These are phyloP conservation scores for Hypomecis punctinalis DNA, from an alignment of 2,888 invertebrate species.

Conservation along the genomic window DNA sequence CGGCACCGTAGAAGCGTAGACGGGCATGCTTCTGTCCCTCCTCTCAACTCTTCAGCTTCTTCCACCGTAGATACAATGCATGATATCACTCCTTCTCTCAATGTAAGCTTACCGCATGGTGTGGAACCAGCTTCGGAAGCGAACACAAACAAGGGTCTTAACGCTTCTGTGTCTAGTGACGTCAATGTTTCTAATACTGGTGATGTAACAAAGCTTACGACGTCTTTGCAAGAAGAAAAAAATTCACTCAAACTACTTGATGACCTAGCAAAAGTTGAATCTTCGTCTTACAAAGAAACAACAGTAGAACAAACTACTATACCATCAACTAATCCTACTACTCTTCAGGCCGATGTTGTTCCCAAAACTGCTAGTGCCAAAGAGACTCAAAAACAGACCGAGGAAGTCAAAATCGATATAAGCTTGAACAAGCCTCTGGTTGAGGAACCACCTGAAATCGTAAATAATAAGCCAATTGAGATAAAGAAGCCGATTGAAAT, in stretches of 20 bases:
- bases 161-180: slow-evolving; percentile 67
- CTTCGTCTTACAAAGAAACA: slow-evolving; percentile 27
- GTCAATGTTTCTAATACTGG: slow-evolving; percentile 63
- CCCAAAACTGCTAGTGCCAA: slow-evolving; percentile 34
- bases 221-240: slow-evolving; percentile 29
- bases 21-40: slow-evolving; percentile 84
- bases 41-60: slow-evolving; percentile 73
- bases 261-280: slow-evolving; percentile 62
- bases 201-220: slow-evolving; percentile 64
- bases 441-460: slow-evolving; percentile 55
- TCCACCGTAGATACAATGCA: slow-evolving; percentile 79
- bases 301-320: slow-evolving; percentile 22
- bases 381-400: slow-evolving; percentile 30
- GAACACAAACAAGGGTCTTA: slow-evolving; percentile 54
- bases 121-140: slow-evolving; percentile 57
- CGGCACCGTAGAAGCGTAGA: slow-evolving; percentile 90
- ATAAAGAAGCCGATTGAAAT: slow-evolving; percentile 39
- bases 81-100: slow-evolving; percentile 75
- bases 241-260: slow-evolving; percentile 38
- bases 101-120: slow-evolving; percentile 81
- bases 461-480: slow-evolving; percentile 39
- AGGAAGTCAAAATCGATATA: slow-evolving; percentile 42
- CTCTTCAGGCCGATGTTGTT: neutral
- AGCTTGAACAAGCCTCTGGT: slow-evolving; percentile 38
- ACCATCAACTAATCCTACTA: slow-evolving; percentile 14